These are phyloP conservation scores for Formica exsecta DNA, from an alignment of 1,140 invertebrate genomes.

Conservation along the genomic window DNA sequence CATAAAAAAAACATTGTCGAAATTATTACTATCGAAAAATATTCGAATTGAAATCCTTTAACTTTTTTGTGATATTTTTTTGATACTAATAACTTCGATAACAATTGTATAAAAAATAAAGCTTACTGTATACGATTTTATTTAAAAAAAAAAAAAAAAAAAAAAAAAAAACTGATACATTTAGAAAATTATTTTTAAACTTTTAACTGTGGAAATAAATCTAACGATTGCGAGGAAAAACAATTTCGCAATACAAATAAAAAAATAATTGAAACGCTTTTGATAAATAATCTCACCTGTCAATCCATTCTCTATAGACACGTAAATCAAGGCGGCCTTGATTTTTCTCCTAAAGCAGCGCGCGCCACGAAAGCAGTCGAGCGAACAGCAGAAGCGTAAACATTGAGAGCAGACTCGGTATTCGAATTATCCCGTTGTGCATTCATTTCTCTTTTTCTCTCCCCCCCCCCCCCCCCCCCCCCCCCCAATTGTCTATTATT, in stretches of 20 bases:
- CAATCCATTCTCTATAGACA: background rate
- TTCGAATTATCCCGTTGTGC: slow-evolving; percentile 55
- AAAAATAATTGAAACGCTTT: slow-evolving; percentile 6
- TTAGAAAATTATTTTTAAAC: slow-evolving; percentile 1
- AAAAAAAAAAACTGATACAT: background rate
- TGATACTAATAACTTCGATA: background rate
- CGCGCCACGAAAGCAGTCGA: slow-evolving; percentile 15
- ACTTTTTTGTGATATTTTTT: background rate
- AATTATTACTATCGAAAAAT: slow-evolving; percentile 14
- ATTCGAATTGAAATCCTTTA: background rate
- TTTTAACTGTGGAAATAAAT: background rate
- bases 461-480: no score
- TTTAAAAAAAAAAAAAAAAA: background rate
- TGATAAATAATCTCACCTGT: background rate
- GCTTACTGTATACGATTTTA: background rate
- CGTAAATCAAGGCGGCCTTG: slow-evolving; percentile 6
- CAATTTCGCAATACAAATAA: background rate
- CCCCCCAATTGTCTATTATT: background rate
- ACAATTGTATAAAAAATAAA: background rate
- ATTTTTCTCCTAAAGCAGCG: slow-evolving; percentile 36
- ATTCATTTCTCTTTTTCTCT: background rate
- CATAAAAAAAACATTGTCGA: background rate
- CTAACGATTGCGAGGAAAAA: background rate
- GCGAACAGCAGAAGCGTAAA: slow-evolving; percentile 67
- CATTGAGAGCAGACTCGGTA: slow-evolving; percentile 65